Percentiles rank a stretch among this genome's conserved stretches.
These are phyloP conservation scores for Podarcis muralis DNA, from an alignment of 2,113 vertebrate species.

Conservation along the genomic window DNA sequence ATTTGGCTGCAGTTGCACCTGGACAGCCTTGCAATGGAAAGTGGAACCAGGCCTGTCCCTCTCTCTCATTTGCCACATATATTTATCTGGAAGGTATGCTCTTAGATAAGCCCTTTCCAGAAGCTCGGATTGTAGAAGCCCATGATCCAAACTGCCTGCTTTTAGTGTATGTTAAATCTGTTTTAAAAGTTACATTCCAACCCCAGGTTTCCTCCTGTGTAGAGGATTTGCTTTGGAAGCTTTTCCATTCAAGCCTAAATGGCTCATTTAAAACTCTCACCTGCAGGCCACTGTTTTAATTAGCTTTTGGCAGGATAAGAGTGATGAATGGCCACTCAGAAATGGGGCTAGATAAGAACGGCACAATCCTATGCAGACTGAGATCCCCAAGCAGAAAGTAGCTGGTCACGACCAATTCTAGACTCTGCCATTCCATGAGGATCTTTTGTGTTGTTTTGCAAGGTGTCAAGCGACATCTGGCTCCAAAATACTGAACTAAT, in stretches of 20 bases:
- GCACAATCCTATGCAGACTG: not conserved
- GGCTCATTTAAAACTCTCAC: conserved; percentile 37
- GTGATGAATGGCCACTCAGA: conserved; percentile 23
- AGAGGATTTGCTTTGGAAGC: not conserved
- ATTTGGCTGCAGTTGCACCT: not conserved
- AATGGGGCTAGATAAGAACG: not conserved
- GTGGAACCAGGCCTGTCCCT: not conserved
- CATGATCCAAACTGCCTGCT: not conserved
- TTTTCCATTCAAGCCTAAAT: conserved; percentile 27
- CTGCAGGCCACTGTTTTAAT: conserved; percentile 52
- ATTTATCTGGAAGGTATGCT: not conserved
- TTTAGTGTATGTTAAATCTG: not conserved
- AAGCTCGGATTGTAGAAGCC: not conserved
- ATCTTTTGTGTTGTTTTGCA: not conserved
- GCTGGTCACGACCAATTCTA: not conserved
- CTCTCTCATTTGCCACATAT: not conserved
- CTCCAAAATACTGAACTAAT: not conserved
- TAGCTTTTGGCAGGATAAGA: conserved; percentile 16
- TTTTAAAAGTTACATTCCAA: not conserved
- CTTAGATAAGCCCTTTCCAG: not conserved
- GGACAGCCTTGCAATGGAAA: not conserved
- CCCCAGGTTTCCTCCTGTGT: not conserved
- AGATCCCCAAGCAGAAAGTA: not conserved
- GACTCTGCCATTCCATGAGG: not conserved
- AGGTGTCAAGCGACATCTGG: not conserved